Evolutionary conservation across 2,113 vertebrate species (phyloP).

Genomic region (Gavialis gangeticus): DNA sequence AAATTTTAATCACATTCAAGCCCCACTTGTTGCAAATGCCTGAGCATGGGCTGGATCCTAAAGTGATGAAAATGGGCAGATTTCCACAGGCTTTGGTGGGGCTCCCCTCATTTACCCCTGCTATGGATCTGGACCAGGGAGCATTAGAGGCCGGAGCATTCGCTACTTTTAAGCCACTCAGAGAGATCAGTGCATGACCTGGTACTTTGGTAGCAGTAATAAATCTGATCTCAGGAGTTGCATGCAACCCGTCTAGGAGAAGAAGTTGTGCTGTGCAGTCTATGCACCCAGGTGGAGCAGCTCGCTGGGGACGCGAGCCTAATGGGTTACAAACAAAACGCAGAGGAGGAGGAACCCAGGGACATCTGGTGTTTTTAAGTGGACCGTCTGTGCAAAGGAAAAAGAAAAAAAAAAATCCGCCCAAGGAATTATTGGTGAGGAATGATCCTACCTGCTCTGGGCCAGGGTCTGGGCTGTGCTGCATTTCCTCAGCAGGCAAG

Average conservation of each 20-base stretch:
- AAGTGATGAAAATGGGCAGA: background rate
- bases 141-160: background rate
- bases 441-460: no score
- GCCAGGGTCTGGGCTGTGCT: background rate
- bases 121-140: background rate
- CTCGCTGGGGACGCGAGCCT: background rate
- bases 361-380: no score
- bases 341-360: background rate
- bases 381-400: no score
- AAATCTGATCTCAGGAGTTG: background rate
- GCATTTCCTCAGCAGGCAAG: background rate
- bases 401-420: background rate
- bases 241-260: no score
- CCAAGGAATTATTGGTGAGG: background rate
- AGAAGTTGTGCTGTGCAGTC: background rate
- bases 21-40: rapidly evolving
- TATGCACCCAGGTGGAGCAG: background rate
- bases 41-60: rapidly evolving
- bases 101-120: background rate
- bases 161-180: background rate
- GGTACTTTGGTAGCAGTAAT: background rate
- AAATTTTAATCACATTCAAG: background rate
- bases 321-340: background rate
- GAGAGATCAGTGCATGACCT: background rate
- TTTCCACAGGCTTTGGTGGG: background rate